A percentile compares a stretch with the other conserved stretches of the same genome.
phyloP scores from a whole-genome alignment of 2,888 invertebrate genomes.

The Oscheius sp. region DNA sequence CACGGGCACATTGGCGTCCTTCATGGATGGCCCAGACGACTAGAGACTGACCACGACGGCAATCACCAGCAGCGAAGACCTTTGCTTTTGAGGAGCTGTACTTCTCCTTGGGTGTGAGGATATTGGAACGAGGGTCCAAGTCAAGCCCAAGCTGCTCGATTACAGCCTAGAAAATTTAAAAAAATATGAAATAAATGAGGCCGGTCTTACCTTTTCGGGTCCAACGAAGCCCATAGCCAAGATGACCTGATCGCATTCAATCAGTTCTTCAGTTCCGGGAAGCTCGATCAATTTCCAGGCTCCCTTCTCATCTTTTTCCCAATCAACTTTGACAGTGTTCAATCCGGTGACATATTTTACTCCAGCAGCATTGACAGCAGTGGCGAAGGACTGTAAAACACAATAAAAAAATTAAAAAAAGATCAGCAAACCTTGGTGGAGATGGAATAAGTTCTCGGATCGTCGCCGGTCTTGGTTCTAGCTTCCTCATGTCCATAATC shows the following conservation, averaged over 20 bases:
- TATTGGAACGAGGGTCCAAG: slow-evolving; percentile 91
- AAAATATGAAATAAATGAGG: neutral
- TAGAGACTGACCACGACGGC: slow-evolving; percentile 96
- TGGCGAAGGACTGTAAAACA: slow-evolving; percentile 59
- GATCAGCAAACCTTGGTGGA: slow-evolving; percentile 82
- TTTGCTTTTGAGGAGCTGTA: slow-evolving; percentile 85
- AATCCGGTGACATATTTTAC: slow-evolving; percentile 82
- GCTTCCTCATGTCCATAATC: slow-evolving; percentile 99
- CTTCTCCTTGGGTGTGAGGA: slow-evolving; percentile 83
- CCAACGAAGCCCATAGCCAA: slow-evolving; percentile 93
- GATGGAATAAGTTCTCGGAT: slow-evolving; percentile 92
- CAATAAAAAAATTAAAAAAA: neutral
- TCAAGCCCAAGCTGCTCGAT: slow-evolving; percentile 84
- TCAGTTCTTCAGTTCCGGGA: slow-evolving; percentile 81
- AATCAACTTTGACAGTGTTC: slow-evolving; percentile 84
- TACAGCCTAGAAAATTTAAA: slow-evolving; percentile 79
- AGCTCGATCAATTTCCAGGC: slow-evolving; percentile 93
- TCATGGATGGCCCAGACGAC: slow-evolving; percentile 99
- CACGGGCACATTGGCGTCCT: slow-evolving; percentile 95
- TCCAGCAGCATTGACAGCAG: slow-evolving; percentile 61
- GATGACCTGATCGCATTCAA: slow-evolving; percentile 87
- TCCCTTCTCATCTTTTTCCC: slow-evolving; percentile 77
- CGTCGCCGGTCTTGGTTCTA: slow-evolving; percentile 83
- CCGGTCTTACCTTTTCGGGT: slow-evolving; percentile 64
- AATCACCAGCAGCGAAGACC: slow-evolving; percentile 83